Evolutionary conservation across 2,888 invertebrate genomes (phyloP).

Genomic region (Eristalis arbustorum): DNA sequence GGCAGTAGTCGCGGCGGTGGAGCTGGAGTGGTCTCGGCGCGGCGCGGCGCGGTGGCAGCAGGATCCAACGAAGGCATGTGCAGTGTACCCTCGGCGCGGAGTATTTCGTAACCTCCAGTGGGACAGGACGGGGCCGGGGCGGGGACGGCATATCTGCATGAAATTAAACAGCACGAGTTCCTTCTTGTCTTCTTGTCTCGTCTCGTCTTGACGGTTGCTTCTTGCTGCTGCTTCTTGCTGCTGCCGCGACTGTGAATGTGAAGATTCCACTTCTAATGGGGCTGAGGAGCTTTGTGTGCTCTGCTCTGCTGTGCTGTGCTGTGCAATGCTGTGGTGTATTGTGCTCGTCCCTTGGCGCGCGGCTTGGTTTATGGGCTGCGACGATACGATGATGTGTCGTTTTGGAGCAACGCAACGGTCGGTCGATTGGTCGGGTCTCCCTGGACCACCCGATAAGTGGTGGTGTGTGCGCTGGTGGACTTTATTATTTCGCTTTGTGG

Average conservation of each 20-base stretch:
- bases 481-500: not conserved
- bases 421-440: not conserved
- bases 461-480: not conserved
- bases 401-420: not conserved
- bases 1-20: not conserved
- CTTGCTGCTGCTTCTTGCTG: not conserved
- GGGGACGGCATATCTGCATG: constrained; percentile 34
- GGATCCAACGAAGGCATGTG: constrained; percentile 1
- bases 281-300: not conserved
- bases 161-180: constrained; percentile 48
- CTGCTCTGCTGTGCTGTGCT: not conserved
- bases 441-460: constrained; percentile 39
- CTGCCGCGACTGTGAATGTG: not conserved
- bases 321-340: too few species aligned
- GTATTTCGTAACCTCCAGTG: constrained; percentile 19
- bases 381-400: not conserved
- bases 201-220: not conserved
- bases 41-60: not conserved
- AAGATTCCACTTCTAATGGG: not conserved
- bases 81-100: too few species aligned
- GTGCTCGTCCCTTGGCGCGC: not conserved
- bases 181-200: too few species aligned
- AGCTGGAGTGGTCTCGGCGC: not conserved
- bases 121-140: not conserved
- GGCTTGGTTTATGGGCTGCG: not conserved